phyloP scores from a whole-genome alignment of 2,888 invertebrate species.

The Hydriomena furcata region DNA sequence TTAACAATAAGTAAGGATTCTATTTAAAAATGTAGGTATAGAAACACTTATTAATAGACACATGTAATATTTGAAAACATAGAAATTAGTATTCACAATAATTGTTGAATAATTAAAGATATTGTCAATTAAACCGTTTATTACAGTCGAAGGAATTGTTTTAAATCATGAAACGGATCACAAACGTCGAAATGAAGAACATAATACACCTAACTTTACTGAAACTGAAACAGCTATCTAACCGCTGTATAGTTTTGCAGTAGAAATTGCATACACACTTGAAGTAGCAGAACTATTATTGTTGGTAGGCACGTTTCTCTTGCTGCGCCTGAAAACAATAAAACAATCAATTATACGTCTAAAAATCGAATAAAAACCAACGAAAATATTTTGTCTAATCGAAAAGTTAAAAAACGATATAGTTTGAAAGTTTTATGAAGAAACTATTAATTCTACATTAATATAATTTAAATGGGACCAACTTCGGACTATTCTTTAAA shows the following conservation, averaged over 20 bases:
- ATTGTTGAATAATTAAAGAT: conserved; percentile 26
- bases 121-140: conserved; percentile 25
- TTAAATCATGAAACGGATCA: conserved; percentile 47
- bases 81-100: conserved; percentile 27
- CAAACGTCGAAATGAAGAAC: conserved; percentile 39
- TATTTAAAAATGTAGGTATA: conserved; percentile 28
- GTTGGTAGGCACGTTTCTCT: conserved; percentile 67
- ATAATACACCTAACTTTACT: conserved; percentile 1
- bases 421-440: too few species aligned
- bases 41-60: conserved; percentile 26
- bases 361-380: too few species aligned
- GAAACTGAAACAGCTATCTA: conserved; percentile 61
- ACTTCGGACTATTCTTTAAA: too few species aligned
- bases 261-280: conserved; percentile 63
- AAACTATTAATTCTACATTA: too few species aligned
- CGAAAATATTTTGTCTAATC: too few species aligned
- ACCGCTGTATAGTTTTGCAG: conserved; percentile 66
- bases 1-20: conserved; percentile 51
- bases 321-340: conserved; percentile 56
- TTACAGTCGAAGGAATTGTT: conserved; percentile 38
- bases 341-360: neutral
- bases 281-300: conserved; percentile 63
- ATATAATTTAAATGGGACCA: too few species aligned
- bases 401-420: too few species aligned
- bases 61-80: conserved; percentile 14